Conservation (phyloP, 2,797 vertebrate genomes). For the Muraenolepis orangiensis region DNA sequence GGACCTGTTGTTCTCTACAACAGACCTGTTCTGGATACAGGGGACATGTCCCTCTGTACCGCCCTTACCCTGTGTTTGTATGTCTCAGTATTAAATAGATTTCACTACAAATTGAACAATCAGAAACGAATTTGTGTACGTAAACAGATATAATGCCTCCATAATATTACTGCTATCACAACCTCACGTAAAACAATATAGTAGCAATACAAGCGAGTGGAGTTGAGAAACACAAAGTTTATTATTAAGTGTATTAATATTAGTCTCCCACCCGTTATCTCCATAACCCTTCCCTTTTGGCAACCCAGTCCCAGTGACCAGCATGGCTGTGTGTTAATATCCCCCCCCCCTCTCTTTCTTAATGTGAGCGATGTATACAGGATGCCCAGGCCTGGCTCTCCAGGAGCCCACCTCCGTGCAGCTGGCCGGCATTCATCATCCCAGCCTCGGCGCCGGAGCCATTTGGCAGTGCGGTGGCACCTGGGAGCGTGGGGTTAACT, state of each 20-base stretch:
- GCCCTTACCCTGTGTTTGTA: not conserved
- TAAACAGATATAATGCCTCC: not conserved
- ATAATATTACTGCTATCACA: not conserved
- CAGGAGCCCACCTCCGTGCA: constrained; percentile 66
- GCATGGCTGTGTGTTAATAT: not conserved
- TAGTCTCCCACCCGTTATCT: not conserved
- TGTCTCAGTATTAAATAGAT: not conserved
- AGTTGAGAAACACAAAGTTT: not conserved
- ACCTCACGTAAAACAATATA: not conserved
- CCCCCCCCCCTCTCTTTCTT: constrained; percentile 22
- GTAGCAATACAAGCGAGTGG: not conserved
- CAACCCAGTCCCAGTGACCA: not conserved
- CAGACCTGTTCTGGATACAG: not conserved
- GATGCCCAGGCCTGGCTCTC: constrained; percentile 50
- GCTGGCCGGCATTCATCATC: constrained; percentile 85
- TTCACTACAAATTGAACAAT: not conserved
- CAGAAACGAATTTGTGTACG: not conserved
- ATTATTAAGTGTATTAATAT: not conserved
- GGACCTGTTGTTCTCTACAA: too few relatives aligned
- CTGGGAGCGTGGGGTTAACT: constrained; percentile 93
- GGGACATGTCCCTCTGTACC: not conserved
- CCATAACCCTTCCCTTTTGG: not conserved
- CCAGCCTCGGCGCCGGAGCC: constrained; percentile 77
- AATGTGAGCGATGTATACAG: constrained; percentile 41
- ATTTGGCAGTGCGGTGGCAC: constrained; percentile 83